phyloP scores from a whole-genome alignment of 2,888 invertebrate genomes.

The Xestia xanthographa region DNA sequence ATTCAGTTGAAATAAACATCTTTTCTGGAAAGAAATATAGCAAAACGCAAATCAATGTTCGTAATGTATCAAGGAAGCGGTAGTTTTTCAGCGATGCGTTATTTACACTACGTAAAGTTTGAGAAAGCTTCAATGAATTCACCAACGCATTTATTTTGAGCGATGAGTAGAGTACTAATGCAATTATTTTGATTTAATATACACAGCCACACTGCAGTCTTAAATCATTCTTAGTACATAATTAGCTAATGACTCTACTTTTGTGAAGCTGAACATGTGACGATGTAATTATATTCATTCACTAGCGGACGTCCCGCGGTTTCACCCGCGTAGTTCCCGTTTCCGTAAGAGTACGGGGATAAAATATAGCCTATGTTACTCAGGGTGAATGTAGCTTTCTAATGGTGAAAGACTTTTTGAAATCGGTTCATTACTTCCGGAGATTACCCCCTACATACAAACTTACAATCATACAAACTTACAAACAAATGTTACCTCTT shows the following conservation, averaged over 20 bases:
- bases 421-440: too few species aligned
- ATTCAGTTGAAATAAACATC: conserved; percentile 32
- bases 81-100: conserved; percentile 1
- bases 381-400: too few species aligned
- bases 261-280: background rate
- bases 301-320: too few species aligned
- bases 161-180: background rate
- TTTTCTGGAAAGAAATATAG: conserved; percentile 3
- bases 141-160: conserved; percentile 19
- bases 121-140: conserved; percentile 20
- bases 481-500: too few species aligned
- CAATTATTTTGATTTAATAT: conserved; percentile 13
- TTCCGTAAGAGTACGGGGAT: too few species aligned
- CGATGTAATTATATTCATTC: too few species aligned
- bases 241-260: conserved; percentile 7
- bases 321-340: too few species aligned
- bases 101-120: conserved; percentile 10
- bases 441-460: too few species aligned
- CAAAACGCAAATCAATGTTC: conserved; percentile 14
- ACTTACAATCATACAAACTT: too few species aligned
- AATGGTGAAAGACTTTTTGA: too few species aligned
- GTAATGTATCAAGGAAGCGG: conserved; percentile 13
- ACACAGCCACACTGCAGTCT: background rate
- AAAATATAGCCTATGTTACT: too few species aligned
- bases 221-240: conserved; percentile 6